phyloP scores from a whole-genome alignment of 2,888 invertebrate species.

The Erynnis tages region DNA sequence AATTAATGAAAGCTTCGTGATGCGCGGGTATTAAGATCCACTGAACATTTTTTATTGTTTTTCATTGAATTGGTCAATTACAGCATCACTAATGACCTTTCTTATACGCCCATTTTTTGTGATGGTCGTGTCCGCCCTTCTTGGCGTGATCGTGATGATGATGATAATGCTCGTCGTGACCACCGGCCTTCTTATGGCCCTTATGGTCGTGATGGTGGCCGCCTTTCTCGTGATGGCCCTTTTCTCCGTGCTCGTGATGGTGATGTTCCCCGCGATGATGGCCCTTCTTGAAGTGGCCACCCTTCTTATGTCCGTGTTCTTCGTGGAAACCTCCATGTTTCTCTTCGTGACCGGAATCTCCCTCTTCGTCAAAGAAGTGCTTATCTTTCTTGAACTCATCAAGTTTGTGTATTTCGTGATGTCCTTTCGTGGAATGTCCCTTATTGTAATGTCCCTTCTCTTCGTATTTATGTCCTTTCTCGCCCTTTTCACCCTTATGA shows the following conservation, averaged over 20 bases:
- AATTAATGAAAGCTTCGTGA: too few species aligned
- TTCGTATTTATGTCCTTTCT: constrained; percentile 80
- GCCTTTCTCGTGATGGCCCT: constrained; percentile 89
- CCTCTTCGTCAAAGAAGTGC: constrained; percentile 86
- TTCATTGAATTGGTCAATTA: not conserved
- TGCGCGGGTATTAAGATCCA: constrained; percentile 8
- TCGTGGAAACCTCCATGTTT: constrained; percentile 90
- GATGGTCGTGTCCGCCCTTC: constrained; percentile 90
- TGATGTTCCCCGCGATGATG: constrained; percentile 87
- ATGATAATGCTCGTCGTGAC: constrained; percentile 85
- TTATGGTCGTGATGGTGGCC: constrained; percentile 88
- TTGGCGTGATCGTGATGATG: constrained; percentile 88
- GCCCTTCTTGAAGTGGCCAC: constrained; percentile 89
- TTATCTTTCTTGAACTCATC: constrained; percentile 94
- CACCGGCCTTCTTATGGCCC: constrained; percentile 83
- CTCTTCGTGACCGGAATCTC: constrained; percentile 84
- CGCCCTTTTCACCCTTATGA: constrained; percentile 85
- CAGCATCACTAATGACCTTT: constrained; percentile 60
- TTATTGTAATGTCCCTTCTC: constrained; percentile 88
- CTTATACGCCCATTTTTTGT: constrained; percentile 90
- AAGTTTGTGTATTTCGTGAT: constrained; percentile 91
- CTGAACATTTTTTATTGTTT: constrained; percentile 1
- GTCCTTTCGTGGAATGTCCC: constrained; percentile 92
- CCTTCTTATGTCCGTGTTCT: constrained; percentile 85
- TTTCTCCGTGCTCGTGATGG: constrained; percentile 75